phyloP scores from a whole-genome alignment of 1,140 invertebrate genomes.

The Lordiphosa clarofinis region DNA sequence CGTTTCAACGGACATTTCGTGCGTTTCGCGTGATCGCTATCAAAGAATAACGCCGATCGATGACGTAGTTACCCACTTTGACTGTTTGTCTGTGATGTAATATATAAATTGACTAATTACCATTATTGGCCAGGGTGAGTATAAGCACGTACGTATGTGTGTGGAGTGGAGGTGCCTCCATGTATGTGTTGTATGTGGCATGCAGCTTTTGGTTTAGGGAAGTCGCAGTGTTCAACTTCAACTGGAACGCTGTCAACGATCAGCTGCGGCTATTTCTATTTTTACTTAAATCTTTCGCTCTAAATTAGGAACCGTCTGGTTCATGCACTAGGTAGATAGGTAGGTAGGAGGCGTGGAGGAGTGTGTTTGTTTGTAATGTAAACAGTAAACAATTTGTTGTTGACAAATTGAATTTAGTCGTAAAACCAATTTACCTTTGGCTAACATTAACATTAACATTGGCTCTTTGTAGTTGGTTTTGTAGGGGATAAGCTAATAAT shows the following conservation, averaged over 20 bases:
- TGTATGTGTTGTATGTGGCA: constrained; percentile 12
- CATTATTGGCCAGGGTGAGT: too few species aligned
- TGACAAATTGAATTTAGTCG: too few species aligned
- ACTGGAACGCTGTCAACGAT: constrained; percentile 41
- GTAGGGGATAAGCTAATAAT: too few species aligned
- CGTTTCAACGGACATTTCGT: constrained; percentile 3
- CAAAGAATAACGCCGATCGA: constrained; percentile 12
- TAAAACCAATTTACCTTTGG: too few species aligned
- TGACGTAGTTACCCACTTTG: constrained; percentile 35
- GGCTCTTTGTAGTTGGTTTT: too few species aligned
- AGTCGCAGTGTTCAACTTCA: constrained; percentile 30
- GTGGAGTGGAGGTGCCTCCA: not conserved
- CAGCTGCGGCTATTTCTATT: constrained; percentile 53
- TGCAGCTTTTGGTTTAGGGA: constrained; percentile 12
- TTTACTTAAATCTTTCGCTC: constrained; percentile 30
- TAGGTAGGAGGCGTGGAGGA: too few species aligned
- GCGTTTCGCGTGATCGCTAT: too few species aligned
- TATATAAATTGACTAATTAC: constrained; percentile 21
- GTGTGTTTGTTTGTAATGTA: too few species aligned
- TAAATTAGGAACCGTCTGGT: constrained; percentile 9
- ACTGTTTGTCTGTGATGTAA: constrained; percentile 48
- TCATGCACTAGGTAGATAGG: not conserved
- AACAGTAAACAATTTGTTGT: too few species aligned
- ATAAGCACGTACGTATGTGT: too few species aligned
- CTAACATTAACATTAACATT: too few species aligned